A percentile compares a stretch with the other conserved stretches of the same genome.
These are phyloP conservation scores for Trypoxylus dichotomus DNA, from an alignment of 1,140 invertebrate species.

Conservation along the genomic window DNA sequence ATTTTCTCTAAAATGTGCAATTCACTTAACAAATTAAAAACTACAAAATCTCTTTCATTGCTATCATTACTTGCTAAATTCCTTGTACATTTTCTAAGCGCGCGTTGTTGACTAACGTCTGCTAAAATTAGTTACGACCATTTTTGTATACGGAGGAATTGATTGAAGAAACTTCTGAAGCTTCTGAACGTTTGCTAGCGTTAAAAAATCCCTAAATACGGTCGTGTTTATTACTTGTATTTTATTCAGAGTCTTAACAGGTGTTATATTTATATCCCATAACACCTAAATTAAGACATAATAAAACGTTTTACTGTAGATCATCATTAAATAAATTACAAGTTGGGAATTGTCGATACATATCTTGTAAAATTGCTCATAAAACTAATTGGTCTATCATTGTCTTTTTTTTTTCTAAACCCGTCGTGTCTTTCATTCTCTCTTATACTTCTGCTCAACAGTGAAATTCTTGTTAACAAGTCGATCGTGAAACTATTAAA, in stretches of 20 bases:
- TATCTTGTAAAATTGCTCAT: constrained; percentile 20
- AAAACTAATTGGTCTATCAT: constrained; percentile 23
- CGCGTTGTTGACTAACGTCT: no score
- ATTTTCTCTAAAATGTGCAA: no score
- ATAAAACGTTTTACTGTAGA: background rate
- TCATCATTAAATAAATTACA: constrained; percentile 18
- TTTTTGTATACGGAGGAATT: no score
- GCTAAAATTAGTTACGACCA: no score
- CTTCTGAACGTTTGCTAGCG: no score
- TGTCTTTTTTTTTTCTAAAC: background rate
- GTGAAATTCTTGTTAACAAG: background rate
- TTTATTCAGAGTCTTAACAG: background rate
- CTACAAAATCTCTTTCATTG: no score
- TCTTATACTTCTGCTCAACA: background rate
- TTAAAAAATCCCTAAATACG: no score
- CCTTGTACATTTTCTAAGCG: no score
- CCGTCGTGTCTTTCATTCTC: background rate
- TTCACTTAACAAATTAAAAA: no score
- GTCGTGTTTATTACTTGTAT: background rate
- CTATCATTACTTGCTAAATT: no score
- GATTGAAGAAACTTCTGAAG: no score
- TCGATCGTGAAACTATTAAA: constrained; percentile 1
- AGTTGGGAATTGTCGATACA: background rate
- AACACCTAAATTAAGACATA: constrained; percentile 17
- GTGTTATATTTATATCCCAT: background rate